These are phyloP conservation scores for Lasioglossum calceatum DNA, from an alignment of 2,888 invertebrate genomes.

Conservation along the genomic window DNA sequence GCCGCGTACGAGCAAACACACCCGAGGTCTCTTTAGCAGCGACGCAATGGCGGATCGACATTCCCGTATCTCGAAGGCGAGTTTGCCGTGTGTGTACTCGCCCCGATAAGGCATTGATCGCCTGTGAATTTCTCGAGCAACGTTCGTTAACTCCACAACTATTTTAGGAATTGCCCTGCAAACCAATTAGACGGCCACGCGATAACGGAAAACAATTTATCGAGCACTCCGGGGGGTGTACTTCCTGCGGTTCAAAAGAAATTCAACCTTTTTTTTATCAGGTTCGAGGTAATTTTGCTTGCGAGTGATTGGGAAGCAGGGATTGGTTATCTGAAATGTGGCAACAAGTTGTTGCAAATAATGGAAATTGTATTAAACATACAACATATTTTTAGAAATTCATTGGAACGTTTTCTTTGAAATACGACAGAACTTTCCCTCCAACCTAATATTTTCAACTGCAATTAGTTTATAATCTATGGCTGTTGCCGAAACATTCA, in stretches of 20 bases:
- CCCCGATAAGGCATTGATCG: conserved; percentile 41
- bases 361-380: too few species aligned
- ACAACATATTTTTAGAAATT: too few species aligned
- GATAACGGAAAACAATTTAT: not conserved
- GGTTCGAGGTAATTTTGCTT: too few species aligned
- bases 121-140: conserved; percentile 49
- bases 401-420: too few species aligned
- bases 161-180: not conserved
- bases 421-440: too few species aligned
- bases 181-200: not conserved
- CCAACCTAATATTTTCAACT: too few species aligned
- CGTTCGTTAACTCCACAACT: not conserved
- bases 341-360: too few species aligned
- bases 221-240: not conserved
- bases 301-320: too few species aligned
- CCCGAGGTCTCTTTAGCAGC: conserved; percentile 39
- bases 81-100: not conserved
- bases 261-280: not conserved
- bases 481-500: too few species aligned
- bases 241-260: not conserved
- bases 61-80: conserved; percentile 36
- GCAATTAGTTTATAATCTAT: too few species aligned
- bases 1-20: conserved; percentile 56
- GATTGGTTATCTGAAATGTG: too few species aligned
- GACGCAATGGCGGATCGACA: conserved; percentile 39